Percentiles rank a stretch among this genome's conserved stretches.
Conservation (phyloP, 1,140 invertebrate genomes). For the Drosophila tsacasi region DNA sequence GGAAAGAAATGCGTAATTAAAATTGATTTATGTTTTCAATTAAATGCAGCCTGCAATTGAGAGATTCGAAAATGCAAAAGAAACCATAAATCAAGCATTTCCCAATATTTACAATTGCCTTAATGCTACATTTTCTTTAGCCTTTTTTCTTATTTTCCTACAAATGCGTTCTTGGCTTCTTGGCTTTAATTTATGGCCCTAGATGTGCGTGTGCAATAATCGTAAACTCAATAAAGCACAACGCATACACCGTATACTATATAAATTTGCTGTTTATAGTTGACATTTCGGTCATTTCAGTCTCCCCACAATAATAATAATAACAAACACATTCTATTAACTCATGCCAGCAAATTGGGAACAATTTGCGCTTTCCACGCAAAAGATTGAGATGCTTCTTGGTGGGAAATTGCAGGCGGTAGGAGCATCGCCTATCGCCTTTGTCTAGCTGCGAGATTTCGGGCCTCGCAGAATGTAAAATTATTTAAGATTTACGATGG, state of each 20-base stretch:
- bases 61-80: background rate
- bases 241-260: constrained; percentile 14
- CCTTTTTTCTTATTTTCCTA: background rate
- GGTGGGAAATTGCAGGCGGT: constrained; percentile 15
- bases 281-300: constrained; percentile 56
- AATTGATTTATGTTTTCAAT: constrained; percentile 57
- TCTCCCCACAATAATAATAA: constrained; percentile 34
- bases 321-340: constrained; percentile 62
- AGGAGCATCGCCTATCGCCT: constrained; percentile 18
- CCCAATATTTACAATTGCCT: constrained; percentile 16
- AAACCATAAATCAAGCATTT: constrained; percentile 38
- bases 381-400: constrained; percentile 11
- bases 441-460: constrained; percentile 21
- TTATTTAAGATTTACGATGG: constrained; percentile 65
- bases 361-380: constrained; percentile 39
- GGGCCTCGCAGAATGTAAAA: constrained; percentile 45
- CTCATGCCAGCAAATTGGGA: constrained; percentile 53
- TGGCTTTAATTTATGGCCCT: constrained; percentile 28
- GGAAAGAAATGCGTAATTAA: constrained; percentile 47
- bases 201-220: constrained; percentile 51
- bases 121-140: background rate
- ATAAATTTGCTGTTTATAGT: constrained; percentile 20
- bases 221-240: constrained; percentile 62
- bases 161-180: constrained; percentile 12
- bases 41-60: constrained; percentile 24